A percentile compares a stretch with the other conserved stretches of the same genome.
Conservation (phyloP, 2,113 vertebrate genomes). For the Ibidorhyncha struthersii region DNA sequence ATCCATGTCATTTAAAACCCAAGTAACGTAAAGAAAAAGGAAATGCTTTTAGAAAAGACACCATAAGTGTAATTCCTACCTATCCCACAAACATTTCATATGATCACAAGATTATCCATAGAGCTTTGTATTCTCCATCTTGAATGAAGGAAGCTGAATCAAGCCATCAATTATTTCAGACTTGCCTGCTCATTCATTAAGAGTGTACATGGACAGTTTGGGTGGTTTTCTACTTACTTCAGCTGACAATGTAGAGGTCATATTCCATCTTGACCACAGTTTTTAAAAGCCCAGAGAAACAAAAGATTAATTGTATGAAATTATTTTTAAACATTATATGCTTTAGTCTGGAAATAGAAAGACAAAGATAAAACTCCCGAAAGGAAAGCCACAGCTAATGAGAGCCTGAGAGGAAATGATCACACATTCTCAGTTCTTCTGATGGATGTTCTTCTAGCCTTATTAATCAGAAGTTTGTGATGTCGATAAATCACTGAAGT, state of each 20-base stretch:
- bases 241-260: not conserved
- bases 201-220: not conserved
- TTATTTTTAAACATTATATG: constrained; percentile 3
- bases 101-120: not conserved
- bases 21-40: not conserved
- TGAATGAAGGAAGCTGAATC: not conserved
- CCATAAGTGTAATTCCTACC: not conserved
- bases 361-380: constrained; percentile 13
- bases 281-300: not conserved
- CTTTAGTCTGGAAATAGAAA: constrained; percentile 17
- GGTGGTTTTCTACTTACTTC: not conserved
- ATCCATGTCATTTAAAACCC: not conserved
- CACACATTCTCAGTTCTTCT: constrained; percentile 16
- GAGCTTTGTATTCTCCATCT: not conserved
- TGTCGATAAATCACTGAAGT: not conserved
- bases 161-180: not conserved
- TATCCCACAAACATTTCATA: not conserved
- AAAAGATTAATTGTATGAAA: not conserved
- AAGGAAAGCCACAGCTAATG: constrained; percentile 21
- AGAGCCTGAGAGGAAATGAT: constrained; percentile 42
- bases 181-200: not conserved
- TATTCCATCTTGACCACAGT: not conserved
- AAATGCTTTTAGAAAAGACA: not conserved
- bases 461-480: constrained; percentile 28
- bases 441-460: constrained; percentile 41